Conservation (phyloP, 1,140 invertebrate species). For the Cydia splendana region DNA sequence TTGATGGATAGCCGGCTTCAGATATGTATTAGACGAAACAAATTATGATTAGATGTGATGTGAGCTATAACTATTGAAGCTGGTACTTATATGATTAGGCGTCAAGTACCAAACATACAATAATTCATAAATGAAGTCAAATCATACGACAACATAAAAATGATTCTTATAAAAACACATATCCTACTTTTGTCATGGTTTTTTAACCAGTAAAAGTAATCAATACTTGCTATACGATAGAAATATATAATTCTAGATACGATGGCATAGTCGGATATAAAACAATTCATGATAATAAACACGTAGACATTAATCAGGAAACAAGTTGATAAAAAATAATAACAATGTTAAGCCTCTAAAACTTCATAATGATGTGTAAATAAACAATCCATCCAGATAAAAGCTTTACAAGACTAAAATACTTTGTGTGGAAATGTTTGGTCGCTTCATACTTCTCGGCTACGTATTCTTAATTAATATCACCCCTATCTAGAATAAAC, state of each 20-base stretch:
- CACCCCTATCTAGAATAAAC: conserved; percentile 15
- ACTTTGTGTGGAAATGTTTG: conserved; percentile 19
- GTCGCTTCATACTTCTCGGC: background rate
- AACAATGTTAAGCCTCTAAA: conserved; percentile 32
- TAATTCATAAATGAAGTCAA: background rate
- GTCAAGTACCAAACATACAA: conserved; percentile 21
- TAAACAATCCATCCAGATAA: conserved; percentile 19
- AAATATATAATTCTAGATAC: conserved; percentile 15
- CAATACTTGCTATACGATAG: conserved; percentile 6
- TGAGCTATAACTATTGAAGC: background rate
- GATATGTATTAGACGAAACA: background rate
- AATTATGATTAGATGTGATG: background rate
- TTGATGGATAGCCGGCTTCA: background rate
- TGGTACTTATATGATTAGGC: conserved; percentile 17
- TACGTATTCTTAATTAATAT: conserved; percentile 26
- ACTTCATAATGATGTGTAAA: conserved; percentile 26
- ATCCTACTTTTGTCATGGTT: conserved; percentile 26
- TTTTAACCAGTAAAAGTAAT: conserved; percentile 28
- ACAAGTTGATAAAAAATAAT: conserved; percentile 25
- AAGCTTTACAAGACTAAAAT: conserved; percentile 1
- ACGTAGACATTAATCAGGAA: conserved; percentile 30
- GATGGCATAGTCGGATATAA: conserved; percentile 1
- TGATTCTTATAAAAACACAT: conserved; percentile 24
- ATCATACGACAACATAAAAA: background rate
- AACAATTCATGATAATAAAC: conserved; percentile 15